Base-by-base conservation (phyloP, 1,140 invertebrate genomes). In the Micrasema longulum region DNA sequence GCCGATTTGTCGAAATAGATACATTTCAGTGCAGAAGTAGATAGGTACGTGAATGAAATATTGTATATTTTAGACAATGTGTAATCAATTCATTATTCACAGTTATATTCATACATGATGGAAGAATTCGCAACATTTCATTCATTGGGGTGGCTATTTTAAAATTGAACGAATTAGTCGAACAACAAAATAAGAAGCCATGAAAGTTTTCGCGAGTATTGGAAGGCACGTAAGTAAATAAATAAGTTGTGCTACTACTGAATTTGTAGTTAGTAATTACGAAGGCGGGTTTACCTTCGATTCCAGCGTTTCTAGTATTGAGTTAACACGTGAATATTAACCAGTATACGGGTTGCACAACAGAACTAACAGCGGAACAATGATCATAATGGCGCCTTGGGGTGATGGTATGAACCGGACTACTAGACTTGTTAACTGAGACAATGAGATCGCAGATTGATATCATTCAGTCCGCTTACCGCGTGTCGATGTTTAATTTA, bases 341-440 rank as follows among this genome's bases (percentile, higher is more conserved):
- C 63, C 68, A 70, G 55, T 63, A 73, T 73, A 66, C 71, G 65
- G 71, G 71, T 73, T 73, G 65, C 63, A 50, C 55, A 73, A 73
- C 55, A 45, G 65, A 11, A 20, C 47, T 26, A 36, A n/a, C 36
- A 26, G 55, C 2, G 9, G 57, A 70, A 71, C 69, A 71, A 71
- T 71, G 69, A 47, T 71, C 71, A 43, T 41, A 53, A 45, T 69
- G 20, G 23, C 26, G 71, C 63, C 71, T 31, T 11, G 26, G 52
- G 71, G 60, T 71, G 63, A 65, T 65, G 63, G 63, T 31, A 65
- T 65, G 50, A 50, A 45, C 67, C 43, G n/a, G 69, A 26, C 57
- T 11, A 16, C 14, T 31, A n/a, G 69, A 71, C 52, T 71, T 71
- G 60, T 53, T 57, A 63, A 63, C 36, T 23, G 48, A 72, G 47